Evolutionary conservation across 2,888 invertebrate genomes (phyloP).

Genomic region (Ornithoptera alexandrae): DNA sequence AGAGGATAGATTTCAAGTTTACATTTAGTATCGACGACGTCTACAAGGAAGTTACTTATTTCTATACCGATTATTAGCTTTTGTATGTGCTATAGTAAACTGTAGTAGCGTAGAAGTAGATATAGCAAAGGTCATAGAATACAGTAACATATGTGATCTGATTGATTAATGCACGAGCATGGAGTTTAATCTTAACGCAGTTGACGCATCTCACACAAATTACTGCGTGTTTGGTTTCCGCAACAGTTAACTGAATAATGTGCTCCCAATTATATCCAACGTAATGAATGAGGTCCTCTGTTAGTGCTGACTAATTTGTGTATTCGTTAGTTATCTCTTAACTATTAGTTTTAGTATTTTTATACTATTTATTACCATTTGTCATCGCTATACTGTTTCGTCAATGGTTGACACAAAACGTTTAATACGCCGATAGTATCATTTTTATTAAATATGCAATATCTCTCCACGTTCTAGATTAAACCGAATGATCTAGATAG

Average conservation of each 20-base stretch:
- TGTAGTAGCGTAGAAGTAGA: background rate
- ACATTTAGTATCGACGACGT: too few species aligned
- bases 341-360: too few species aligned
- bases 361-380: too few species aligned
- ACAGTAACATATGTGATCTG: background rate
- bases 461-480: too few species aligned
- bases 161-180: slow-evolving; percentile 7
- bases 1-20: too few species aligned
- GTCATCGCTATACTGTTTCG: too few species aligned
- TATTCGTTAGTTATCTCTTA: too few species aligned
- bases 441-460: too few species aligned
- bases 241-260: slow-evolving; percentile 10
- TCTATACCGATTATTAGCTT: background rate
- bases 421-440: too few species aligned
- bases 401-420: too few species aligned
- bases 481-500: too few species aligned
- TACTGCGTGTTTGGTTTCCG: slow-evolving; percentile 9
- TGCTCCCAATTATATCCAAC: background rate
- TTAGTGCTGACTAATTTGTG: background rate
- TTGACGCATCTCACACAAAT: slow-evolving; percentile 12
- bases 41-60: background rate
- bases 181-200: slow-evolving; percentile 10
- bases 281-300: background rate
- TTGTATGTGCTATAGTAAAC: background rate
- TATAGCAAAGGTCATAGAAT: background rate